These are phyloP conservation scores for Mantis religiosa DNA, from an alignment of 2,888 invertebrate genomes.

Conservation along the genomic window DNA sequence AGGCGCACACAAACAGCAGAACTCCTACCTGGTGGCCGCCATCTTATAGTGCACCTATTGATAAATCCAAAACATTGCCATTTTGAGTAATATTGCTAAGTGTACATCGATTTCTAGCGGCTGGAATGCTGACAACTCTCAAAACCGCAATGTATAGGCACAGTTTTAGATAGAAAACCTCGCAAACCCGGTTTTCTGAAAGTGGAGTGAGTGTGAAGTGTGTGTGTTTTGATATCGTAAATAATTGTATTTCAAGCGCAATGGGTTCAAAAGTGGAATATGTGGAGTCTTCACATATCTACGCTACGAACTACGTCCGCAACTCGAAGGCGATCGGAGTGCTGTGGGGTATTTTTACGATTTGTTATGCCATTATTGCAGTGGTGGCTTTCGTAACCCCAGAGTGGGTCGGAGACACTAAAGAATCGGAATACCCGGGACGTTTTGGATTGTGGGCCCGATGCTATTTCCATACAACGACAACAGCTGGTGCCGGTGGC, in stretches of 20 bases:
- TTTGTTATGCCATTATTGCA: slow-evolving; percentile 93
- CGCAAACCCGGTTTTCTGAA: background rate
- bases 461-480: slow-evolving; percentile 55
- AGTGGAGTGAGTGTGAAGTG: background rate
- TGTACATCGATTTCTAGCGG: background rate
- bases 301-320: slow-evolving; percentile 85
- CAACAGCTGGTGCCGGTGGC: slow-evolving; percentile 35
- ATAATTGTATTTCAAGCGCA: background rate
- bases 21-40: background rate
- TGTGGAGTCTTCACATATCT: slow-evolving; percentile 85
- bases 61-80: background rate
- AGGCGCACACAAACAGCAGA: background rate
- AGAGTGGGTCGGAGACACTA: slow-evolving; percentile 78
- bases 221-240: background rate
- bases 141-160: background rate
- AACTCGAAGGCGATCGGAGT: slow-evolving; percentile 95
- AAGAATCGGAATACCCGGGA: slow-evolving; percentile 80
- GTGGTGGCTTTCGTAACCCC: slow-evolving; percentile 94
- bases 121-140: background rate
- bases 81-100: background rate
- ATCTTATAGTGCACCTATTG: background rate
- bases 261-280: slow-evolving; percentile 93
- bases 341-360: slow-evolving; percentile 95
- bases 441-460: slow-evolving; percentile 90
- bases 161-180: background rate